Base-by-base conservation (phyloP, 2,113 vertebrate species). In the Podarcis raffonei region DNA sequence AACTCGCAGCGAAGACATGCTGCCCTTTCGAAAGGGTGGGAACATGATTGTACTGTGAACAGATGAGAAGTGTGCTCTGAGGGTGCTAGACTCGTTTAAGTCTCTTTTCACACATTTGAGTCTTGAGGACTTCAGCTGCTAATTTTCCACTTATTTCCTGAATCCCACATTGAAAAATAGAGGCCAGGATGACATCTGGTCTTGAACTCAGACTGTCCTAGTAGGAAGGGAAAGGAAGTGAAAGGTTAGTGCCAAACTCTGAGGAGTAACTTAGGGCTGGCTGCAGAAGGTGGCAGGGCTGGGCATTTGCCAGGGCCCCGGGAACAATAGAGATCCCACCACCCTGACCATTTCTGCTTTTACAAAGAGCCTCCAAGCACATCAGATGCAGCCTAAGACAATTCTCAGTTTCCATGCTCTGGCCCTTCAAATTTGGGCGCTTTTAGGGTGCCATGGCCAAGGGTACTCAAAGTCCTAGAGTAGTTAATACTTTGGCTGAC, bases 1-100 rank as follows among this genome's bases (percentile, higher is more conserved):
- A 90, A 85, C 37, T 92, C 92, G 90, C 87, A 94, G 84, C 71
- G 91, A 94, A 93, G 92, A 95, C 94, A 95, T 93, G 89, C 30
- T 92, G 93, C 93, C 94, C 93, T 94, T 94, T 92, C 89, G 37
- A 91, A 93, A 92, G 91, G 92, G 92, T 88, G 83, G 84, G 94
- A 93, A 57, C 83, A 77, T 87, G 93, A 87, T 87, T 92, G 92
- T 85, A 87, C 90, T 93, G 87, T 84, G 93, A 95, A 89, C 94
- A 96, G 94, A 94, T 94, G 94, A 93, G 94, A 92, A 88, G 92
- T 94, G 90, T 93, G 91, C 94, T 95, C 81, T 53, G 89, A 94
- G 93, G 89, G 91, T 92, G 95, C 93, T 91, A 95, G 94, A 94
- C 93, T 94, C 93, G 91, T 95, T 95, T 94, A 30, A 94, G 90